Conservation (phyloP, 2,888 invertebrate genomes). For the Brenthis ino region DNA sequence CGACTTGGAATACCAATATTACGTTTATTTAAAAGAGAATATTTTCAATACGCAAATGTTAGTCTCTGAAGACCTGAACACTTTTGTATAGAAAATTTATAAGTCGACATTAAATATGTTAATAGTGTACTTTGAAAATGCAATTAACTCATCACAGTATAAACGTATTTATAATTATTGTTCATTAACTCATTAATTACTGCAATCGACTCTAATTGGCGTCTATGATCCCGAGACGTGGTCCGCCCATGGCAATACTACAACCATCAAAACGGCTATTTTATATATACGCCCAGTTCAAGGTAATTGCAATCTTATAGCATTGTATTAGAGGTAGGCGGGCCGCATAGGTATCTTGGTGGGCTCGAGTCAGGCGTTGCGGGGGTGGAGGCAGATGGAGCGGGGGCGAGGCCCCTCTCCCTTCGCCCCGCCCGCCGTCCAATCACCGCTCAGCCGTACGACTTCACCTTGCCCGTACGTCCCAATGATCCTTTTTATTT, state of each 20-base stretch:
- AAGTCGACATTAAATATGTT: too few relatives aligned
- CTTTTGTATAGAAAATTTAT: too few relatives aligned
- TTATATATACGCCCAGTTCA: slow-evolving; percentile 47
- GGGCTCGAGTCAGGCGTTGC: slow-evolving; percentile 58
- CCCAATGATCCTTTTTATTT: slow-evolving; percentile 68
- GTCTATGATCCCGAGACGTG: slow-evolving; percentile 68
- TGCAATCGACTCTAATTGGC: slow-evolving; percentile 76
- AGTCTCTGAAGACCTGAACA: too few relatives aligned
- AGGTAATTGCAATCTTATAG: slow-evolving; percentile 54
- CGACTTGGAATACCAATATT: too few relatives aligned
- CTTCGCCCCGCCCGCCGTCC: slow-evolving; percentile 69
- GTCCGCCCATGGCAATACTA: slow-evolving; percentile 80
- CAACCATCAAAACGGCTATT: slow-evolving; percentile 66
- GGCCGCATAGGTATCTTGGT: slow-evolving; percentile 60
- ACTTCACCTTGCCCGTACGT: slow-evolving; percentile 78
- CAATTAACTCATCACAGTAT: slow-evolving; percentile 10
- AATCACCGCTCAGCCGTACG: slow-evolving; percentile 68
- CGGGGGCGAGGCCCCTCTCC: slow-evolving; percentile 71
- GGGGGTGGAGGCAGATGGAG: slow-evolving; percentile 69
- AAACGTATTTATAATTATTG: slow-evolving; percentile 38
- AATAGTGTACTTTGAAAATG: background rate
- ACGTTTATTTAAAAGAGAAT: too few relatives aligned
- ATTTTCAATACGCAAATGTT: too few relatives aligned
- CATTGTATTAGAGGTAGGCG: slow-evolving; percentile 51
- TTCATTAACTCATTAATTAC: slow-evolving; percentile 61